These are phyloP conservation scores for Vandiemenella viatica DNA, from an alignment of 2,888 invertebrate species.

Conservation along the genomic window DNA sequence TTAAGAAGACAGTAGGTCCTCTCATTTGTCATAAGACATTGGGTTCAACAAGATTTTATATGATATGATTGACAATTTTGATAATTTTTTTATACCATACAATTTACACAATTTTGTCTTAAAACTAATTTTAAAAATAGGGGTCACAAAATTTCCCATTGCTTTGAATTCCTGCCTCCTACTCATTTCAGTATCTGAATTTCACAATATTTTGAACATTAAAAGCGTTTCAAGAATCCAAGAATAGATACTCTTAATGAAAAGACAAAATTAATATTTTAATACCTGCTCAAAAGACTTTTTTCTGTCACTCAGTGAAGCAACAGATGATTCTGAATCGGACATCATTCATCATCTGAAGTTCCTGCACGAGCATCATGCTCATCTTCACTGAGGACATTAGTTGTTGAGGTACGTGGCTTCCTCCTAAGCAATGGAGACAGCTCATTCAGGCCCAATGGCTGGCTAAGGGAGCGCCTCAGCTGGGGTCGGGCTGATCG, in stretches of 20 bases:
- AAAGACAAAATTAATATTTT: neutral
- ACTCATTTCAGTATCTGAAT: too few species aligned
- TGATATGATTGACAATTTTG: too few species aligned
- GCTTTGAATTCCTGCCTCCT: too few species aligned
- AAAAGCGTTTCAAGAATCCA: too few species aligned
- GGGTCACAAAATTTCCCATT: too few species aligned
- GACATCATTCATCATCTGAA: constrained; percentile 39
- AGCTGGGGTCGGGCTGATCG: constrained; percentile 20
- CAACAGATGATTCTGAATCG: constrained; percentile 40
- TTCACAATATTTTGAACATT: too few species aligned
- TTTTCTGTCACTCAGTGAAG: constrained; percentile 35
- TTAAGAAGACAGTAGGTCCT: too few species aligned
- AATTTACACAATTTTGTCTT: too few species aligned
- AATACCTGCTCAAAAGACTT: constrained; percentile 37
- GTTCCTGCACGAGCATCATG: constrained; percentile 38
- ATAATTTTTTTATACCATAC: too few species aligned
- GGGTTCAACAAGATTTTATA: too few species aligned
- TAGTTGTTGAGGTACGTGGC: constrained; percentile 21
- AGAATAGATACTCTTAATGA: neutral
- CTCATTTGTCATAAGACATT: too few species aligned
- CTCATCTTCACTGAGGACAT: constrained; percentile 38
- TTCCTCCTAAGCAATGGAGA: constrained; percentile 39
- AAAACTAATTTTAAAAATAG: too few species aligned
- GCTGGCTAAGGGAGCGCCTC: constrained; percentile 52
- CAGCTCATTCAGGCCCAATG: constrained; percentile 43